Percentiles rank a stretch among this genome's conserved stretches.
Conservation (phyloP, 1,140 invertebrate species). For the Cotesia typhae region DNA sequence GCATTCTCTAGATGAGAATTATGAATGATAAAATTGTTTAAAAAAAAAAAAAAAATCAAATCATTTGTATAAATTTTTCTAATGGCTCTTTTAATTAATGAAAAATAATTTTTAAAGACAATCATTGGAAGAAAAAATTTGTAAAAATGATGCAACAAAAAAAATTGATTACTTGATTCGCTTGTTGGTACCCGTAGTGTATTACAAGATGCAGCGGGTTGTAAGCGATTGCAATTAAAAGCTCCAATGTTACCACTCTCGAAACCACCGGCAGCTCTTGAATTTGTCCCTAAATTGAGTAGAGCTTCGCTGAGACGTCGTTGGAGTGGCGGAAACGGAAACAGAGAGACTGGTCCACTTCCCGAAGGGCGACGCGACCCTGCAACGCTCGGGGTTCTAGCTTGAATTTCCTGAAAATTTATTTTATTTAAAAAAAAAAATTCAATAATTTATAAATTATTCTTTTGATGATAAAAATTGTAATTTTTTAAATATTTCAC, state of each 20-base stretch:
- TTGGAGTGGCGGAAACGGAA: conserved; percentile 70
- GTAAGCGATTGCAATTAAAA: conserved; percentile 54
- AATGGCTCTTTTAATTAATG: too few relatives aligned
- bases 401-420: conserved; percentile 72
- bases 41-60: too few relatives aligned
- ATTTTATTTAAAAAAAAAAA: conserved; percentile 9
- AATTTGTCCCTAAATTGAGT: conserved; percentile 56
- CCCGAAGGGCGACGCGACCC: conserved; percentile 78
- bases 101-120: too few relatives aligned
- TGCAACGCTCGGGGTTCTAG: conserved; percentile 78
- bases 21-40: background rate
- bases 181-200: conserved; percentile 59
- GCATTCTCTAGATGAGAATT: conserved; percentile 20
- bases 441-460: background rate
- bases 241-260: conserved; percentile 50
- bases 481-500: conserved; percentile 49
- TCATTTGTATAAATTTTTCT: too few relatives aligned
- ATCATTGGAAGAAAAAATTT: background rate
- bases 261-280: conserved; percentile 48
- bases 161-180: conserved; percentile 54
- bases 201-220: conserved; percentile 61
- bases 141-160: background rate
- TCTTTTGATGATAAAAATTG: background rate
- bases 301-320: conserved; percentile 74
- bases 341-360: conserved; percentile 65